Evolutionary conservation across 1,140 invertebrate genomes (phyloP), one percentile per base, ranked within the genome.

Genomic region (Philopotamus ludificatus): DNA sequence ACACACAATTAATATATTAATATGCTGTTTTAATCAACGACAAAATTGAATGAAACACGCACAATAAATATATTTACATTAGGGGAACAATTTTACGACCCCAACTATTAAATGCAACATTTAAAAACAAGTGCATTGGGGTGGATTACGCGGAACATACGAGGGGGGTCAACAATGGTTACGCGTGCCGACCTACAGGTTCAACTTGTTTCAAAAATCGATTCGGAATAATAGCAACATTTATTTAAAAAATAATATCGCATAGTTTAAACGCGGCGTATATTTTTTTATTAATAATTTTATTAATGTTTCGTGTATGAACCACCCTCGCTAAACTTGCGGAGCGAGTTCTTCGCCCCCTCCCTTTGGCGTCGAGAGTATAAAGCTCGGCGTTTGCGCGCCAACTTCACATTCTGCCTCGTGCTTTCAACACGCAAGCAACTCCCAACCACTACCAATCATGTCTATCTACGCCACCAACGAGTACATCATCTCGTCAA

Each of bases 381-480:
- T 62, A 62, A 63, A 69, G 49, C n/a, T 63, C 59, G 61, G 21
- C 26, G 22, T 0, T 49, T 16, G 22, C 10, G 10, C 53, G 42
- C 18, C n/a, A n/a, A 10, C 21, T 21, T 10, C 58, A 63, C 67
- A 69, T 66, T 69, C 67, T 63, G 67, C 67, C 63, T 58, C 54
- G 53, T 28, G 28, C 26, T 49, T 47, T 55, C 44, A 50, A 22
- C 41, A 51, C 53, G 53, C 45, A 39, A 44, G 22, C 28, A 61
- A 41, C 49, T 41, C 45, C 57, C 1, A 58, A 60, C 57, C 51
- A 54, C 51, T 59, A 34, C 60, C 54, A 60, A 50, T 28, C 70
- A 81, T 81, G 80, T 81, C 80, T 76, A 74, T 75, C 68, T 79
- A 80, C 78, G 78, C 78, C 49, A 79, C 79, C 59, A 78, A 79